phyloP scores from a whole-genome alignment of 2,113 vertebrate genomes.

The Todiramphus saurophagus region DNA sequence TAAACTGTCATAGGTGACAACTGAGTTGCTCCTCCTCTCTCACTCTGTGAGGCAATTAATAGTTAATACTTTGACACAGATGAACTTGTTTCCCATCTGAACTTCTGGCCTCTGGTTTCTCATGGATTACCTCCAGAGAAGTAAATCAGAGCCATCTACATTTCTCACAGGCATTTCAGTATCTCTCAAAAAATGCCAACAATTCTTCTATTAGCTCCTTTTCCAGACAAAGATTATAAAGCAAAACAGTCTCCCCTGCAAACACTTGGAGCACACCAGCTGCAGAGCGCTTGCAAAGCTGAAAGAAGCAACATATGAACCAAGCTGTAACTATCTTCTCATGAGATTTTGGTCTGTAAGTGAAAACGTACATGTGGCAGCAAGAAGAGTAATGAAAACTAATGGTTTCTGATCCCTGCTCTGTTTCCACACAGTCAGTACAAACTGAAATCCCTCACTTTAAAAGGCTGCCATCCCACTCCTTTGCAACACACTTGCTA shows the following conservation, averaged over 20 bases:
- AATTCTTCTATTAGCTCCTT: neutral
- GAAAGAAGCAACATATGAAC: neutral
- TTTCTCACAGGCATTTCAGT: neutral
- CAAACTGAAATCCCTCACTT: accelerated
- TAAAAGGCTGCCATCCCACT: neutral
- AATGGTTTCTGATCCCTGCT: neutral
- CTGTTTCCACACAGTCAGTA: neutral
- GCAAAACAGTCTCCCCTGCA: neutral
- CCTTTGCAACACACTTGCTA: neutral
- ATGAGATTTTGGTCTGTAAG: neutral
- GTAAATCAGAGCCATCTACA: neutral
- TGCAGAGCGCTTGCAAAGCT: neutral
- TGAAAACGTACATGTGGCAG: neutral
- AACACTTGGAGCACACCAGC: neutral
- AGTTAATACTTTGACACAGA: neutral
- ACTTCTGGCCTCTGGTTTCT: neutral
- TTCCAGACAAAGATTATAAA: neutral
- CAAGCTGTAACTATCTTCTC: neutral
- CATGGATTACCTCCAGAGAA: neutral
- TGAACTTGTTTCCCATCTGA: neutral
- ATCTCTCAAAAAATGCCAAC: neutral
- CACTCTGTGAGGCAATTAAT: neutral
- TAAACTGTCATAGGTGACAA: neutral
- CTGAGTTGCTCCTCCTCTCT: neutral
- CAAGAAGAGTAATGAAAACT: neutral